Evolutionary conservation across 1,140 invertebrate genomes (phyloP).

Genomic region (Idris sp.): DNA sequence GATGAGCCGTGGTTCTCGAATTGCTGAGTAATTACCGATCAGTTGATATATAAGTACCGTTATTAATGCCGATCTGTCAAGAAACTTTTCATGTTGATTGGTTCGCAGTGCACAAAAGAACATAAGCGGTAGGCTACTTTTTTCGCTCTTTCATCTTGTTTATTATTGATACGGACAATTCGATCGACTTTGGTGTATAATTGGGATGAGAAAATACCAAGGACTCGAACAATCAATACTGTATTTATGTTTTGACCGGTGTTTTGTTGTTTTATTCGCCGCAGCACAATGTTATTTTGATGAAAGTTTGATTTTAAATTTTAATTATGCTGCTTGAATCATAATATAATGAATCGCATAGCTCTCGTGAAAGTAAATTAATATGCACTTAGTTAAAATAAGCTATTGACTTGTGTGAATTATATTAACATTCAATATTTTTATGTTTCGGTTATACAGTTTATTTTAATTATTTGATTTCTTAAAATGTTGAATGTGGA

Average conservation of each 20-base stretch:
- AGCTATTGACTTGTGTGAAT: too few species aligned
- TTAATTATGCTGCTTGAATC: neutral
- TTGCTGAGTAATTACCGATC: conserved; percentile 56
- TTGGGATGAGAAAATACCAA: conserved; percentile 25
- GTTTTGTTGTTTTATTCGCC: neutral
- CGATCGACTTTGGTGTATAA: conserved; percentile 13
- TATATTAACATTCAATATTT: too few species aligned
- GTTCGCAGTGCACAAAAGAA: neutral
- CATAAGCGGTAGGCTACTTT: conserved; percentile 1
- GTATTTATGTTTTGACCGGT: conserved; percentile 16
- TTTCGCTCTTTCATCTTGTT: too few species aligned
- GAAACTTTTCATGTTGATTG: conserved; percentile 16
- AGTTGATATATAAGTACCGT: conserved; percentile 63
- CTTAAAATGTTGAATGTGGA: too few species aligned
- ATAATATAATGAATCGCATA: neutral
- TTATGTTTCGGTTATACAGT: too few species aligned
- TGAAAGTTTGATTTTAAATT: neutral
- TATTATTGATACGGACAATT: conserved; percentile 31
- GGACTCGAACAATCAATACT: conserved; percentile 16
- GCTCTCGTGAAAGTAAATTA: too few species aligned
- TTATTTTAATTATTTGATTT: too few species aligned
- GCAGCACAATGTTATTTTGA: neutral
- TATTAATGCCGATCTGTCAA: conserved; percentile 51
- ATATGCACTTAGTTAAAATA: too few species aligned
- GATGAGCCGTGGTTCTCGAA: conserved; percentile 39